Conservation (phyloP, 2,797 vertebrate species). For the Coregonus ussuriensis region DNA sequence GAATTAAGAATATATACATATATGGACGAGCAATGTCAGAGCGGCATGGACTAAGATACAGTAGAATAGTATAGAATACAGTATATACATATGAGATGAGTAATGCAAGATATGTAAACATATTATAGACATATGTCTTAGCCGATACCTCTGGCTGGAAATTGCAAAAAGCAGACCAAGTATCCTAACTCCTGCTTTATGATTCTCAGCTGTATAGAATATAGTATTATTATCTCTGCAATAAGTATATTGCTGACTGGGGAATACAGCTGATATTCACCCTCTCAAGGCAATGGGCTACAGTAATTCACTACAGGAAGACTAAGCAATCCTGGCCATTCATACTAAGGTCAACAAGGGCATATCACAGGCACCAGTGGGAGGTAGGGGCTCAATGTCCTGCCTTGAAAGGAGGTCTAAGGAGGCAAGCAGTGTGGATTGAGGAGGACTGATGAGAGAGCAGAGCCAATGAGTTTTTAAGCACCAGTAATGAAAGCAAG, state of each 20-base stretch:
- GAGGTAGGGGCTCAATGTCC: conserved; percentile 54
- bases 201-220: conserved; percentile 3
- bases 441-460: conserved; percentile 41
- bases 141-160: not conserved
- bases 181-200: not conserved
- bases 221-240: not conserved
- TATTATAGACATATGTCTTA: not conserved
- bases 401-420: conserved; percentile 49
- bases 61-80: too few species aligned
- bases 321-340: conserved; percentile 1
- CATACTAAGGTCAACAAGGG: conserved; percentile 38
- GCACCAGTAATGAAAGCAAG: conserved; percentile 57
- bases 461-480: conserved; percentile 66
- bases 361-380: conserved; percentile 15
- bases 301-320: conserved; percentile 32
- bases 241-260: not conserved
- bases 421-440: conserved; percentile 26
- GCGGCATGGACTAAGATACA: too few species aligned
- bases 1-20: too few species aligned
- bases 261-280: conserved; percentile 30
- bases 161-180: not conserved
- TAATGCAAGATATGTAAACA: too few species aligned
- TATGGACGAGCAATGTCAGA: too few species aligned
- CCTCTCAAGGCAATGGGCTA: conserved; percentile 17
- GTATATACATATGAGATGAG: too few species aligned